Evolutionary conservation across 2,113 vertebrate species (phyloP).

Genomic region (Mesitornis unicolor): DNA sequence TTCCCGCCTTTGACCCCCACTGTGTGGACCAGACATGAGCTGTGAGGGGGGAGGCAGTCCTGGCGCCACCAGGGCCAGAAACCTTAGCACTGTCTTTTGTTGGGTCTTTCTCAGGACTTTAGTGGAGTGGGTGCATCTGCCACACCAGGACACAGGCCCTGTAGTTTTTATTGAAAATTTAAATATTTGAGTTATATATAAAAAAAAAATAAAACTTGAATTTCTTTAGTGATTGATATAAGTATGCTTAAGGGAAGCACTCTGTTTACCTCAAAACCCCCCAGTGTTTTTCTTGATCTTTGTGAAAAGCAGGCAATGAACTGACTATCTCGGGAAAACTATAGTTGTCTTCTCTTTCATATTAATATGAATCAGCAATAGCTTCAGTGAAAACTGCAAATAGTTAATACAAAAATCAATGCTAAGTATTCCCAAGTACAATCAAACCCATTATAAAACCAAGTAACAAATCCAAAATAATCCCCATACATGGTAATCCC

Average conservation of each 20-base stretch:
- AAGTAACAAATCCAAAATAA: background rate
- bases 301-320: background rate
- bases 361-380: background rate
- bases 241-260: background rate
- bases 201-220: background rate
- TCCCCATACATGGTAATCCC: background rate
- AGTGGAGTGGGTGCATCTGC: too few species aligned
- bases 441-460: background rate
- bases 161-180: background rate
- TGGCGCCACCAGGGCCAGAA: too few species aligned
- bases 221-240: background rate
- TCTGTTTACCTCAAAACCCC: background rate
- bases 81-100: too few species aligned
- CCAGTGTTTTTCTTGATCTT: background rate
- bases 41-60: too few species aligned
- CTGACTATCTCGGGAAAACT: background rate
- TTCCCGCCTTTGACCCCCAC: too few species aligned
- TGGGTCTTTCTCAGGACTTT: too few species aligned
- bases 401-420: background rate
- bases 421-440: background rate
- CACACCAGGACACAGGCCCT: too few species aligned
- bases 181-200: background rate
- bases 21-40: too few species aligned
- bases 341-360: background rate
- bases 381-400: background rate